phyloP scores from a whole-genome alignment of 2,888 invertebrate genomes.

The Coremacera marginata region DNA sequence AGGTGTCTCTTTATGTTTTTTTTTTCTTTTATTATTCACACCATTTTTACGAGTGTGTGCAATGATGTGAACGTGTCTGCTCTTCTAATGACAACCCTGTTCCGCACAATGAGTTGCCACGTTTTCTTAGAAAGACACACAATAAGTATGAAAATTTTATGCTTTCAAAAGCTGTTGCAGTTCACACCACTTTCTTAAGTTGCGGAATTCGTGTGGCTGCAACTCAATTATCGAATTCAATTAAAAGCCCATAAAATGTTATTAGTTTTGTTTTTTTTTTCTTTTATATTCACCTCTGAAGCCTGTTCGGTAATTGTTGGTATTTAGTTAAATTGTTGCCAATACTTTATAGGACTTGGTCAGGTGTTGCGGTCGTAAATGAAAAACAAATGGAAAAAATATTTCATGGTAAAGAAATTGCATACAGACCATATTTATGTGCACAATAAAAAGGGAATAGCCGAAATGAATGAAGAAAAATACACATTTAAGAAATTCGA shows the following conservation, averaged over 20 bases:
- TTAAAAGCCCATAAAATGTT: conserved; percentile 27
- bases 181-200: conserved; percentile 17
- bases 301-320: background rate
- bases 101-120: background rate
- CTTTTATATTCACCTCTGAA: background rate
- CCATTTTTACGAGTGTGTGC: background rate
- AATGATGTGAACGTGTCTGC: background rate
- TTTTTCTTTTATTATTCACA: background rate
- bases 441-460: no score
- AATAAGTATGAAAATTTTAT: conserved; percentile 17
- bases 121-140: background rate
- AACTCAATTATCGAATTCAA: conserved; percentile 32
- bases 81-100: background rate
- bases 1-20: background rate
- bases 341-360: background rate
- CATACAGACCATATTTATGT: no score
- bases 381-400: background rate
- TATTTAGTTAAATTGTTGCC: conserved; percentile 29
- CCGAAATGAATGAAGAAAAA: no score
- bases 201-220: background rate
- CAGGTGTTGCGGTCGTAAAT: conserved; percentile 34
- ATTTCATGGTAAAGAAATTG: background rate
- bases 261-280: background rate
- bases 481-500: no score
- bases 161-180: conserved; percentile 27